phyloP scores from a whole-genome alignment of 2,113 vertebrate species.

The Myrmecophaga tridactyla region DNA sequence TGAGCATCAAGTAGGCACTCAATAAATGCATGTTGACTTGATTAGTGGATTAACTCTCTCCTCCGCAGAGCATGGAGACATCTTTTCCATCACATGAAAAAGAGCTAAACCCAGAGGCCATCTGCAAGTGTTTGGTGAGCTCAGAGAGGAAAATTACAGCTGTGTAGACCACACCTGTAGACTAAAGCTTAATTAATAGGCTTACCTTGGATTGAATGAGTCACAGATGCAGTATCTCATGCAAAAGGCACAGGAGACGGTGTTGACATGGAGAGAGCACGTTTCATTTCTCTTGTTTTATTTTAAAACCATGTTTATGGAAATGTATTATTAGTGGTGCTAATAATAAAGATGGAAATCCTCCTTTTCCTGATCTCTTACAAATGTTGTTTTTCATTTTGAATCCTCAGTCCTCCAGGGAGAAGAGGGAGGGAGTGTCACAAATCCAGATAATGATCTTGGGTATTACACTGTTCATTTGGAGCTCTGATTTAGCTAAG shows the following conservation, averaged over 20 bases:
- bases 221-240: slow-evolving; percentile 42
- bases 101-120: slow-evolving; percentile 37
- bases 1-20: slow-evolving; percentile 21
- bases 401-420: slow-evolving; percentile 64
- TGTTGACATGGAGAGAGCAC: neutral
- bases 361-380: slow-evolving; percentile 66
- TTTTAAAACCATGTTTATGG: slow-evolving; percentile 77
- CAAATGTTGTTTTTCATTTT: slow-evolving; percentile 78
- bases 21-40: slow-evolving; percentile 58
- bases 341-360: slow-evolving; percentile 77
- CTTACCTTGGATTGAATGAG: slow-evolving; percentile 58
- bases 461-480: slow-evolving; percentile 79
- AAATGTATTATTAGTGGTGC: slow-evolving; percentile 66
- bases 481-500: slow-evolving; percentile 78
- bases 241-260: slow-evolving; percentile 14
- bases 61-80: slow-evolving; percentile 30
- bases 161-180: slow-evolving; percentile 55
- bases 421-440: slow-evolving; percentile 70
- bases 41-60: slow-evolving; percentile 55
- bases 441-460: slow-evolving; percentile 79
- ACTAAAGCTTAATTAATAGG: slow-evolving; percentile 71
- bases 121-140: slow-evolving; percentile 63
- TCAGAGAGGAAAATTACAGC: slow-evolving; percentile 57
- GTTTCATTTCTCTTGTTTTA: slow-evolving; percentile 58
- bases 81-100: slow-evolving; percentile 9